Conservation (phyloP, 2,797 vertebrate species). For the Hypotaenidia okinawae region DNA sequence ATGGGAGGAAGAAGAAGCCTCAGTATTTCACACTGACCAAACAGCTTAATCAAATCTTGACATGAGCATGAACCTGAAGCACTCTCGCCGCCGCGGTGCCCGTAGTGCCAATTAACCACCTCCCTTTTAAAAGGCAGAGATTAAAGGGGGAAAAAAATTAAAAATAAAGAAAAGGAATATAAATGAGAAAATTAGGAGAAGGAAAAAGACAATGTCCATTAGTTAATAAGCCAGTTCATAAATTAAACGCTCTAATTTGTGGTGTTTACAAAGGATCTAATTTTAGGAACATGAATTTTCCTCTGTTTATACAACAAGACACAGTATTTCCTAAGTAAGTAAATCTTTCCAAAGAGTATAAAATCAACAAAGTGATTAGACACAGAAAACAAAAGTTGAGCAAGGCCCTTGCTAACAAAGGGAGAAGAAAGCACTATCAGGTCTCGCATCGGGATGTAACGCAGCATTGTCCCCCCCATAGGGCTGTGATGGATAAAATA, state of each 20-base stretch:
- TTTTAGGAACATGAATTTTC: slow-evolving; percentile 49
- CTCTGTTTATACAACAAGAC: slow-evolving; percentile 44
- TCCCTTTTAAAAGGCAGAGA: not conserved
- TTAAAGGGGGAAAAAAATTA: not conserved
- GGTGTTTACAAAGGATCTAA: slow-evolving; percentile 48
- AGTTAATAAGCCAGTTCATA: not conserved
- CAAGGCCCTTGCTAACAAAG: not conserved
- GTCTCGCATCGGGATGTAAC: not conserved
- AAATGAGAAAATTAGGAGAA: not conserved
- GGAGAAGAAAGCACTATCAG: not conserved
- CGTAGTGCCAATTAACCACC: not conserved
- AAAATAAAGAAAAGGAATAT: not conserved
- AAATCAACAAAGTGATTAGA: not conserved
- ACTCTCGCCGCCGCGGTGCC: not conserved
- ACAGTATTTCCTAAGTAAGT: slow-evolving; percentile 43
- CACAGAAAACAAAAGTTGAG: not conserved
- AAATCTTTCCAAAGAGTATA: not conserved
- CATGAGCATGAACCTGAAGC: not conserved
- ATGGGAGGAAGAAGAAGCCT: slow-evolving; percentile 5
- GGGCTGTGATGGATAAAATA: not conserved
- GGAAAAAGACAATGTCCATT: not conserved
- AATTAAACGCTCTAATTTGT: not conserved
- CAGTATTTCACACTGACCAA: slow-evolving; percentile 3
- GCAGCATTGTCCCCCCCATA: not conserved
- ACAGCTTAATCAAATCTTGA: not conserved